phyloP scores from a whole-genome alignment of 2,797 vertebrate genomes.

The Tangara arthus region DNA sequence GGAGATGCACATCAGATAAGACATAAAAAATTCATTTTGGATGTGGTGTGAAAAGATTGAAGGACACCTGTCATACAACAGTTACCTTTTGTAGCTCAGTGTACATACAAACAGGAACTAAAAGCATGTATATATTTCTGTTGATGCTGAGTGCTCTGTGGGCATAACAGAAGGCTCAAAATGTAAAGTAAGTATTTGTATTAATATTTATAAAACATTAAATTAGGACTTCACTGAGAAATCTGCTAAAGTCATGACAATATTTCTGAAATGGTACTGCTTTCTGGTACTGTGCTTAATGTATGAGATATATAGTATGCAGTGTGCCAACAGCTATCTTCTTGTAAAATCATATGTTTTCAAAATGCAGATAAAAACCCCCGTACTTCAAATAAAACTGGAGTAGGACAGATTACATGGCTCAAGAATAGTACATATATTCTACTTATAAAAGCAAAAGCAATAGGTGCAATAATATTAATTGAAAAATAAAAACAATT shows the following conservation, averaged over 20 bases:
- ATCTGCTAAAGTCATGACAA: neutral
- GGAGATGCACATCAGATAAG: neutral
- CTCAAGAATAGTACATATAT: neutral
- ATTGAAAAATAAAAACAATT: constrained; percentile 8
- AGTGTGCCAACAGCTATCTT: neutral
- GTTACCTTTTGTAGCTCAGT: neutral
- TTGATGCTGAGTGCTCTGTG: neutral
- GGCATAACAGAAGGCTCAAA: neutral
- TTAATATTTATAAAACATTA: neutral
- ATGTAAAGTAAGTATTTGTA: neutral
- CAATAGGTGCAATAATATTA: neutral
- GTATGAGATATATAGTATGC: neutral
- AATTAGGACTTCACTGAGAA: neutral
- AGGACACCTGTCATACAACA: neutral
- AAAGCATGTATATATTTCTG: neutral
- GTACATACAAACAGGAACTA: neutral
- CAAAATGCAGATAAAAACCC: neutral
- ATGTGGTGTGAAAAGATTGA: neutral
- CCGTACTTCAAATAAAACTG: neutral
- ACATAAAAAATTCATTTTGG: neutral
- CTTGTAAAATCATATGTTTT: neutral
- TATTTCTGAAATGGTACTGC: neutral
- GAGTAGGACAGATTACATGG: neutral
- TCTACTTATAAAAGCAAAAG: neutral
- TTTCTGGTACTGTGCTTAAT: neutral